Base-by-base conservation (phyloP, 2,797 vertebrate species). In the Lagocephalus sceleratus region DNA sequence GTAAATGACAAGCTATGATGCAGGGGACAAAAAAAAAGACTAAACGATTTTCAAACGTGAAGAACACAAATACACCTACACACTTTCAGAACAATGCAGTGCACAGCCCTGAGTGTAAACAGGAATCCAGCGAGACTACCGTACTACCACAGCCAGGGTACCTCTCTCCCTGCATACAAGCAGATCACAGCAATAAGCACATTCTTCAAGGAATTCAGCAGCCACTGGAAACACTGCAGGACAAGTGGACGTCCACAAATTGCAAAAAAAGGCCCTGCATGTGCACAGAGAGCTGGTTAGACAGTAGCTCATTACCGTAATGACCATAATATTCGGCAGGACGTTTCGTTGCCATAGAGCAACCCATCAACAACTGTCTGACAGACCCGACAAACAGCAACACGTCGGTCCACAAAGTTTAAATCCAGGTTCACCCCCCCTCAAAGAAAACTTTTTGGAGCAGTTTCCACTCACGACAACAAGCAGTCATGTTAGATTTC, bases 91-190 rank as follows among this genome's bases (percentile, higher is more conserved):
- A 20, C 51, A 56, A 17, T 35, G 21, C 10, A 20, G 20, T 53
- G 59, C 57, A 25, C 9, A 20, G 17, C 64, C 54, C 63, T 51
- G 59, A 68, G 29, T 41, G 54, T 20, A 7, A 50, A 17, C 44
- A 57, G 35, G 77, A 69, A 57, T 79, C 75, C 51, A 63, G 53
- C 22, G 53, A 67, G 77, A 79, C 79, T 74, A 83, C 46, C 25
- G 22, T 17, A 84, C 83, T 81, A 82, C 55, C 51, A 53, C 58
- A 29, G 60, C 50, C 51, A 63, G 61, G 74, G 68, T 65, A 63
- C 78, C 68, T 66, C 61, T 71, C 61, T 38, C 63, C 25, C 6
- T 10, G 5, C 47, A 76, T 61, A 67, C 61, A 23, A 55, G 67
- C 3, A 55, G n/a, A 20, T 8, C 5, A 50, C 16, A 54, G 26